Percentiles rank a stretch among this genome's conserved stretches.
phyloP scores from a whole-genome alignment of 2,797 vertebrate species.

The Pipistrellus kuhlii region DNA sequence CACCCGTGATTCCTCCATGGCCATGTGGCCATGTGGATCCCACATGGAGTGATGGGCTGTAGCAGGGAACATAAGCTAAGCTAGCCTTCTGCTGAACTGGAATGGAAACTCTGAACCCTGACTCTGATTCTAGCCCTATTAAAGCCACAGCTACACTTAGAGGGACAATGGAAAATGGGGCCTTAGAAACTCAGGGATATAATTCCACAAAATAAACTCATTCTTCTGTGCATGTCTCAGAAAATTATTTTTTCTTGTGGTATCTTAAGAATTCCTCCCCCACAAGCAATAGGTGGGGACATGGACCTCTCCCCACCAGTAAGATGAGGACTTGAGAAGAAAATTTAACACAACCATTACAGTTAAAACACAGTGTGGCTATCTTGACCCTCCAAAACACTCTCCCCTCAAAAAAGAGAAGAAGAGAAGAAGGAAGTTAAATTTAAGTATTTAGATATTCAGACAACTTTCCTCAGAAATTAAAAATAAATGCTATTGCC shows the following conservation, averaged over 20 bases:
- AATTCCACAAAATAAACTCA: not conserved
- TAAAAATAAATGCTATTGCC: slow-evolving; percentile 40
- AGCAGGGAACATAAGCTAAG: not conserved
- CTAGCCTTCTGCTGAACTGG: not conserved
- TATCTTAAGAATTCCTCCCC: not conserved
- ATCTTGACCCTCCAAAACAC: not conserved
- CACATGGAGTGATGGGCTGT: not conserved
- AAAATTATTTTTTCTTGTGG: not conserved
- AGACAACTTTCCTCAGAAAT: slow-evolving; percentile 46
- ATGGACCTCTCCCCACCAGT: not conserved
- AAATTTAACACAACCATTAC: not conserved
- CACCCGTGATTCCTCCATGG: not conserved
- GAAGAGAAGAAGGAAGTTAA: not conserved
- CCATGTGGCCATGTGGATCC: not conserved
- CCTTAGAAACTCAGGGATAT: not conserved
- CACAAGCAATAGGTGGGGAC: not conserved
- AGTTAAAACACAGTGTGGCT: not conserved
- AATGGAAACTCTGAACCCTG: not conserved
- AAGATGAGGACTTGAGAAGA: not conserved
- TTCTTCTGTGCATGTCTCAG: not conserved
- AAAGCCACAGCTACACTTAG: not conserved
- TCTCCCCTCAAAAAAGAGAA: not conserved
- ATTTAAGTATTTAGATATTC: not conserved
- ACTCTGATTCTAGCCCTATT: not conserved
- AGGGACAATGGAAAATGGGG: not conserved